Evolutionary conservation across 2,888 invertebrate species (phyloP), one percentile per base, ranked within the genome.

Genomic region (Harpalus rufipes): DNA sequence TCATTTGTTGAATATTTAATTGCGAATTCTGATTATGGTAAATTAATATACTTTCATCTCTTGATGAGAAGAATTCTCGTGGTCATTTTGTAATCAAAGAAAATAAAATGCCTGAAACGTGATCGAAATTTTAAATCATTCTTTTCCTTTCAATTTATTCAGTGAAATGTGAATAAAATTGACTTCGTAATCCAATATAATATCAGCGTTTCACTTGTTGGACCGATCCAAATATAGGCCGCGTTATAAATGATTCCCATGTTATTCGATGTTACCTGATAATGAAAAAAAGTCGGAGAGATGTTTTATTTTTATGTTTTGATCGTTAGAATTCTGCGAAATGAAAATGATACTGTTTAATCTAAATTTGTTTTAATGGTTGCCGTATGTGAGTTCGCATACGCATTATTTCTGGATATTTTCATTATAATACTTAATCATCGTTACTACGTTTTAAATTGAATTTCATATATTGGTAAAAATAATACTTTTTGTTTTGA

Each of bases 91-190:
- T 51, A 51, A 51, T 51, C 44, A 51, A 51, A 12, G 44, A 51
- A 51, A 51, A 51, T 51, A 51, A 51, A 51, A 51, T 51, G 7
- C 44, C 44, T 51, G 44, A 51, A 51, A 51, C 44, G 44, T 51
- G 44, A 51, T 51, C 44, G 44, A 51, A 51, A 51, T 51, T 44
- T 44, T 44, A 44, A 44, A 44, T 44, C 44, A 44, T 44, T 51
- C 44, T 51, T 51, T 51, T 51, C 44, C 44, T 51, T 51, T 10
- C 44, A 51, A 51, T 51, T 51, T 51, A 51, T 51, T 51, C 44
- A 51, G 44, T 51, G 44, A 51, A 51, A 51, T 51, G 44, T 51
- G 44, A 51, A 51, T 51, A 51, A 51, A 51, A 51, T 51, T 51
- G 44, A 51, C 44, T 51, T 51, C 10, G 44, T 51, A 51, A 51